A percentile compares a stretch with the other conserved stretches of the same genome.
Evolutionary conservation across 2,888 invertebrate species (phyloP).

Genomic region (Protonemura montana): DNA sequence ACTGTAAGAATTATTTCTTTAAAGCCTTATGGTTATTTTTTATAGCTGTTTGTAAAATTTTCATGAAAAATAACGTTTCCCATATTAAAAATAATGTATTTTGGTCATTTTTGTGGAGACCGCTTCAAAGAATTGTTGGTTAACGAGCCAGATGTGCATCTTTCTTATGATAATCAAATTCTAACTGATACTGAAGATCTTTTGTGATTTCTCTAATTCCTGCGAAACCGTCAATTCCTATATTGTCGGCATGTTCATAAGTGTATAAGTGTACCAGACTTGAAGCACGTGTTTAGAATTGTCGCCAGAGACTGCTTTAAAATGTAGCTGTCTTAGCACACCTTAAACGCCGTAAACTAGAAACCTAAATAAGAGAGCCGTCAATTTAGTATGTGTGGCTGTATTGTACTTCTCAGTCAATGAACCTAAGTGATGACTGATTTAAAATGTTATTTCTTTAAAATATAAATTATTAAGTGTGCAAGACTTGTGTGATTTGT

Average conservation of each 20-base stretch:
- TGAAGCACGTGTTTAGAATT: neutral
- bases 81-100: too few relatives aligned
- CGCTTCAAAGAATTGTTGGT: too few relatives aligned
- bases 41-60: neutral
- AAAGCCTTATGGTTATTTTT: too few relatives aligned
- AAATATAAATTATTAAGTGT: neutral
- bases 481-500: too few relatives aligned
- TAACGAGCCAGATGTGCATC: too few relatives aligned
- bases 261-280: neutral
- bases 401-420: neutral
- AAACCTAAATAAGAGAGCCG: neutral
- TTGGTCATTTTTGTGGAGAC: too few relatives aligned
- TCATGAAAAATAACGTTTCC: too few relatives aligned
- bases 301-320: neutral
- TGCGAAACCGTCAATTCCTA: neutral
- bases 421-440: neutral
- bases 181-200: neutral
- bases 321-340: neutral
- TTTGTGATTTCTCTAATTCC: neutral
- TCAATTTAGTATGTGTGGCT: neutral
- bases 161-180: too few relatives aligned
- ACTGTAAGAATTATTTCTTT: too few relatives aligned
- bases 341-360: conserved; percentile 9
- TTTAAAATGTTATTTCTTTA: neutral
- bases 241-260: neutral